Base-by-base conservation (phyloP, 1,140 invertebrate species). In the Helicoverpa armigera region DNA sequence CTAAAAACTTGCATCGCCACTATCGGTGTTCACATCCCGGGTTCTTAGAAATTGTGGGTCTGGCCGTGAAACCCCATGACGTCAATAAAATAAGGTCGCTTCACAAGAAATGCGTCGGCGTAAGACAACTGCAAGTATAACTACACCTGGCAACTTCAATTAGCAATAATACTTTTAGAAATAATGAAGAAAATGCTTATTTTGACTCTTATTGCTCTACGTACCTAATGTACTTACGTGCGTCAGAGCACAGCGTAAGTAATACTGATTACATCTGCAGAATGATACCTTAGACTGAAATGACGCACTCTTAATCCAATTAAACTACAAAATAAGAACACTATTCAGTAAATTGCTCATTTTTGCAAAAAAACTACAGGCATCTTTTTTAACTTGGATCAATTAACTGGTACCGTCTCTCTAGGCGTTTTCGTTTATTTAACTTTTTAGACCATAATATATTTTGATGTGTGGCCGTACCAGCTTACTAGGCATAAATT, bases 11-110 rank as follows among this genome's bases (percentile, higher is more conserved):
- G n/a, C n/a, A 73, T 16, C 18, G 43, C 53, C 61, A 56, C 18
- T 18, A 56, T 31, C 48, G 18, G 29, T 35, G 14, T n/a, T 43
- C 10, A 16, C 29, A 11, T 43, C 70, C 50, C 11, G 10, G 61
- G 10, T 77, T 77, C 75, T 77, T 12, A 35, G 61, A 77, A 77
- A 16, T 53, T 3, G 11, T 65, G 74, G 69, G 74, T 53, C 12
- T 50, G 58, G 12, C 35, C 13, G 67, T 78, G 58, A 78, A 78
- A 73, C 80, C 80, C 74, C 79, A 82, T 79, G 81, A 82, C 81
- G 81, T 82, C 81, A 79, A 35, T 31, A 3, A 9, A 54, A 23
- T 50, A 70, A 69, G 77, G 67, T 69, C 65, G 23, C 7, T 54
- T 3, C 53, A 67, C 50, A 77, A 61, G 31, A 75, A 53, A 58